Conservation (phyloP, 2,888 invertebrate species). For the Halictus quadricinctus region DNA sequence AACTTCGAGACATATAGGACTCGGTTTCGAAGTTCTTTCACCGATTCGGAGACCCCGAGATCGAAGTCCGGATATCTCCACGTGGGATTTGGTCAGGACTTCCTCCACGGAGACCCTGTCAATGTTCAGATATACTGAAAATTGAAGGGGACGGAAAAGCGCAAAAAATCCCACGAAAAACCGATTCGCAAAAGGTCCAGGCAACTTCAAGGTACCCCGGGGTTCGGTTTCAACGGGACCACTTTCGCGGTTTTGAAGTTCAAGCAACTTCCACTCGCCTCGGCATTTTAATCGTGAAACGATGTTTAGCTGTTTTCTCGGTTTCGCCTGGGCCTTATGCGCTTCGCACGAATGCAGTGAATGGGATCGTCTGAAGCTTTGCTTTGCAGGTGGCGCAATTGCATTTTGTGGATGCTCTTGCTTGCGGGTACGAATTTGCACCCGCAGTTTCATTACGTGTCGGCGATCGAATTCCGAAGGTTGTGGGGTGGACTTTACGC, state of each 20-base stretch:
- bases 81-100: not conserved
- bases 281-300: conserved; percentile 3
- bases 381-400: not conserved
- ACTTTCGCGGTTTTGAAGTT: conserved; percentile 11
- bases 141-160: not conserved
- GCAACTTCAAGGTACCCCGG: not conserved
- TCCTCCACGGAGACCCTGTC: not conserved
- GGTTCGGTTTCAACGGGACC: not conserved
- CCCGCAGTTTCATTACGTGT: not conserved
- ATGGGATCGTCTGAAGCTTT: not conserved
- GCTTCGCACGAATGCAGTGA: not conserved
- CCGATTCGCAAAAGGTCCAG: not conserved
- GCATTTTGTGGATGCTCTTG: not conserved
- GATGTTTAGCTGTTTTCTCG: conserved; percentile 2
- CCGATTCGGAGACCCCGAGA: not conserved
- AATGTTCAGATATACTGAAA: not conserved
- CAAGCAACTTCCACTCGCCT: not conserved
- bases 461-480: not conserved
- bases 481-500: not conserved
- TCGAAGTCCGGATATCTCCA: not conserved
- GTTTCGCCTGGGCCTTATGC: not conserved
- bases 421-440: not conserved
- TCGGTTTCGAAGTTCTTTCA: not conserved
- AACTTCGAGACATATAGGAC: not conserved
- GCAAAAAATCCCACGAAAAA: not conserved